Evolutionary conservation across 2,797 vertebrate species (phyloP).

Genomic region (Phoeniculus purpureus): DNA sequence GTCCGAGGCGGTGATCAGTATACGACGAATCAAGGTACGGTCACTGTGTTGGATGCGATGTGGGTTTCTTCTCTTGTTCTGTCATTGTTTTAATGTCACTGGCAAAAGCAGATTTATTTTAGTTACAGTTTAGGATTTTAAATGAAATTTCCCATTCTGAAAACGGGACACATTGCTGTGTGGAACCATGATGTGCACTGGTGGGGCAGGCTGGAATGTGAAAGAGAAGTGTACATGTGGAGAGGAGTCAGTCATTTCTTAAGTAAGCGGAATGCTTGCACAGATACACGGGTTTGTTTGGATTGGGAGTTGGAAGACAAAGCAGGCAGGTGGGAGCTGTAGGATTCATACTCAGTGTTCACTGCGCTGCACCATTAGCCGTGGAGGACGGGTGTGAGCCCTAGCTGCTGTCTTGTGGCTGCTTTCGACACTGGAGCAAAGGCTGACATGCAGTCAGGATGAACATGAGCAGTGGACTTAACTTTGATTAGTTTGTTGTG

Average conservation of each 20-base stretch:
- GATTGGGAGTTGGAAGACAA: neutral
- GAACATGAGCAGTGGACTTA: neutral
- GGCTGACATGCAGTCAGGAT: neutral
- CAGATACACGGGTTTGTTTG: accelerated
- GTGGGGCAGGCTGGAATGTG: neutral
- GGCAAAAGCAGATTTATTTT: neutral
- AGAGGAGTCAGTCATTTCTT: neutral
- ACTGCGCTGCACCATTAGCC: neutral
- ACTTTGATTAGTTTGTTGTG: neutral
- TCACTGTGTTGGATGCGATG: accelerated
- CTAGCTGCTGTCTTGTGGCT: neutral
- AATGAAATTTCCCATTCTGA: neutral
- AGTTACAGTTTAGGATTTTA: neutral
- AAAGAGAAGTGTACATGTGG: neutral
- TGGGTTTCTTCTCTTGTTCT: neutral
- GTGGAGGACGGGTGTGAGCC: neutral
- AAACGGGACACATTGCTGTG: accelerated
- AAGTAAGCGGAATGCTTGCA: neutral
- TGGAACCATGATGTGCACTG: accelerated
- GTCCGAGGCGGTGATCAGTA: slow-evolving; percentile 89
- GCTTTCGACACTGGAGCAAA: neutral
- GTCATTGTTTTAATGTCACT: accelerated
- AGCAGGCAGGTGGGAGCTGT: neutral
- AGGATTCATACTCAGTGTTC: neutral
- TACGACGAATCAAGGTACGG: slow-evolving; percentile 89